Evolutionary conservation across 2,888 invertebrate species (phyloP).

Genomic region (Onthophagus sagittarius): DNA sequence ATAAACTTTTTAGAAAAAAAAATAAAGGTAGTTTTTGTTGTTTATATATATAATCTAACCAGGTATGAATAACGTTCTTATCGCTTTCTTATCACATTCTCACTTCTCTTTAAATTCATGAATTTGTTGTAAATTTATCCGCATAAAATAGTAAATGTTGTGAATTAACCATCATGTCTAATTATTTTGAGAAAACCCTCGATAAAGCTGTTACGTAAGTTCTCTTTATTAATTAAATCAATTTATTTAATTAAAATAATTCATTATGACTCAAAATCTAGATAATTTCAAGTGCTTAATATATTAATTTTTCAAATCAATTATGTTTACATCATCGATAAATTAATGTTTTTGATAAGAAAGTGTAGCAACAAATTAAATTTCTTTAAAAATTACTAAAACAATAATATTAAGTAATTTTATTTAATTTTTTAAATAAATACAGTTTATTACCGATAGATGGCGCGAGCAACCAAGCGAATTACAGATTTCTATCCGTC

Average conservation of each 20-base stretch:
- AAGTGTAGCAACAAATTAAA: no score
- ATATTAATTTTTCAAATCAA: no score
- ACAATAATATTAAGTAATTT: no score
- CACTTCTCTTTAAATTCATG: not conserved
- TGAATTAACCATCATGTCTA: no score
- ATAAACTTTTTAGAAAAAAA: constrained; percentile 23
- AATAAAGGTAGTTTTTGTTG: not conserved
- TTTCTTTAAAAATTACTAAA: no score
- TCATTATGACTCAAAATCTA: no score
- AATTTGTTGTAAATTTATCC: no score
- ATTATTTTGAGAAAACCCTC: no score
- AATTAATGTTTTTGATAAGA: no score
- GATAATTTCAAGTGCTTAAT: no score
- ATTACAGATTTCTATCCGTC: not conserved
- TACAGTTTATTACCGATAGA: not conserved
- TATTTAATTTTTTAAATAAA: not conserved
- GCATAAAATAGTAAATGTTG: no score
- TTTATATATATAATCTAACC: not conserved
- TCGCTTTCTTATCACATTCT: not conserved
- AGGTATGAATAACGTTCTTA: not conserved
- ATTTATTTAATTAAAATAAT: not conserved
- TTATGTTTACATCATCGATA: no score
- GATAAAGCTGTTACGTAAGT: not conserved
- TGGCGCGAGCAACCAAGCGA: not conserved
- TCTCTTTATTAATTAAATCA: not conserved